A percentile compares a stretch with the other conserved stretches of the same genome.
Conservation (phyloP, 2,113 vertebrate genomes). For the Pterophyllum scalare region DNA sequence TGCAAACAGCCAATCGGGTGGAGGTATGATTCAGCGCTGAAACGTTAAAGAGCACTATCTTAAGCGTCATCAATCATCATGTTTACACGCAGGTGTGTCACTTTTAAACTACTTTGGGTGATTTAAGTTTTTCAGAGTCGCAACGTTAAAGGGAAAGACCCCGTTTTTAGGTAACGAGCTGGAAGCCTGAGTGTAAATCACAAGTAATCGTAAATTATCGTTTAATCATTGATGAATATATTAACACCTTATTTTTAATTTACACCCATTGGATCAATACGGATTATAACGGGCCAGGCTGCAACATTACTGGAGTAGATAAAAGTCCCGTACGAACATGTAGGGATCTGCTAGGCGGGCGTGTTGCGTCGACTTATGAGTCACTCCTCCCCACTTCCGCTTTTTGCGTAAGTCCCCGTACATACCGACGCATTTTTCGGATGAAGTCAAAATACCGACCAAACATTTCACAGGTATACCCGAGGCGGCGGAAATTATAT, state of each 20-base stretch:
- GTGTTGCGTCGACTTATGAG: background rate
- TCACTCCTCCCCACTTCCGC: conserved; percentile 49
- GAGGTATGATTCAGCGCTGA: background rate
- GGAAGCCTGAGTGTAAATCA: conserved; percentile 57
- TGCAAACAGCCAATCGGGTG: background rate
- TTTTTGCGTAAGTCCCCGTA: conserved; percentile 31
- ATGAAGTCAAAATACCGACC: background rate
- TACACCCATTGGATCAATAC: background rate
- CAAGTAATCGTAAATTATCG: background rate
- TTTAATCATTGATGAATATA: background rate
- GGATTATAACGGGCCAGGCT: background rate
- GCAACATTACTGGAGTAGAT: background rate
- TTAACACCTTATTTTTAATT: background rate
- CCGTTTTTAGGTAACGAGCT: conserved; percentile 25
- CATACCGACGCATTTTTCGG: background rate
- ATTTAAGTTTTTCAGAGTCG: background rate
- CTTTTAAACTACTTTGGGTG: background rate
- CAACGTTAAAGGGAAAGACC: conserved; percentile 32
- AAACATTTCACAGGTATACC: background rate
- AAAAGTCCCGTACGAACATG: background rate
- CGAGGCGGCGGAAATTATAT: background rate
- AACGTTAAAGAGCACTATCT: background rate
- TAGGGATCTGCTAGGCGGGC: background rate
- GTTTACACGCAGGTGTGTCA: background rate
- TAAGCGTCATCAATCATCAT: background rate